Percentiles rank a stretch among this genome's conserved stretches.
These are phyloP conservation scores for Oryzias curvinotus DNA, from an alignment of 2,113 vertebrate genomes.

Conservation along the genomic window DNA sequence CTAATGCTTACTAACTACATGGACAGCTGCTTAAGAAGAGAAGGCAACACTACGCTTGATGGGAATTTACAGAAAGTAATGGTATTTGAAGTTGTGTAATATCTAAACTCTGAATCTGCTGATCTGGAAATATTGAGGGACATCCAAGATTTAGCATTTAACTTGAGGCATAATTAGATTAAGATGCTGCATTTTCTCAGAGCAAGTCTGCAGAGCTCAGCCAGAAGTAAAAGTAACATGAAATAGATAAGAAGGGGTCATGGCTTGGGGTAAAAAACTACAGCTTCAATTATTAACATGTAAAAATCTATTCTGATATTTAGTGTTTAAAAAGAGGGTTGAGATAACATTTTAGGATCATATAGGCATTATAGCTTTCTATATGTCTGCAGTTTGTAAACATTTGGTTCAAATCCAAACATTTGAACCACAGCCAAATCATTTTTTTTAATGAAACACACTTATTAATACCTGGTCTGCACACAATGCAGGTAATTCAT, in stretches of 20 bases:
- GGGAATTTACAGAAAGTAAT: slow-evolving; percentile 4
- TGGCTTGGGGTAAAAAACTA: slow-evolving; percentile 27
- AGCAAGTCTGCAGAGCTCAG: slow-evolving; percentile 17
- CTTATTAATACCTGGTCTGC: slow-evolving; percentile 34
- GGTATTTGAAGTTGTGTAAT: slow-evolving; percentile 1
- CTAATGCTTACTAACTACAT: slow-evolving; percentile 28
- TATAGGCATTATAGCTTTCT: no score
- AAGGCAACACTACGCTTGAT: slow-evolving; percentile 20
- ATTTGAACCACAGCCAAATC: background rate
- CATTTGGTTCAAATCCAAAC: no score
- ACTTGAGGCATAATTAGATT: slow-evolving; percentile 16
- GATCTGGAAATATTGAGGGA: slow-evolving; percentile 11
- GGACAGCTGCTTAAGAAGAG: slow-evolving; percentile 31
- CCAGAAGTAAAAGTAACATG: background rate
- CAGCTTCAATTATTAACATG: slow-evolving; percentile 3
- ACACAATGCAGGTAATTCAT: slow-evolving; percentile 39
- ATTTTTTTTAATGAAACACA: slow-evolving; percentile 37
- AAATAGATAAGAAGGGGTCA: slow-evolving; percentile 12
- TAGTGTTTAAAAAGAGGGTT: slow-evolving; percentile 20
- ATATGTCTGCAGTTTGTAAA: no score
- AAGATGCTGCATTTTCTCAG: slow-evolving; percentile 14
- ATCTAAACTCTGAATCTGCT: slow-evolving; percentile 25
- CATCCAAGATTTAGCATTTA: slow-evolving; percentile 29
- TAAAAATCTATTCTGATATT: slow-evolving; percentile 9
- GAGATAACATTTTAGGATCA: slow-evolving; percentile 5